phyloP scores from a whole-genome alignment of 2,113 vertebrate species.

The Turnix velox region DNA sequence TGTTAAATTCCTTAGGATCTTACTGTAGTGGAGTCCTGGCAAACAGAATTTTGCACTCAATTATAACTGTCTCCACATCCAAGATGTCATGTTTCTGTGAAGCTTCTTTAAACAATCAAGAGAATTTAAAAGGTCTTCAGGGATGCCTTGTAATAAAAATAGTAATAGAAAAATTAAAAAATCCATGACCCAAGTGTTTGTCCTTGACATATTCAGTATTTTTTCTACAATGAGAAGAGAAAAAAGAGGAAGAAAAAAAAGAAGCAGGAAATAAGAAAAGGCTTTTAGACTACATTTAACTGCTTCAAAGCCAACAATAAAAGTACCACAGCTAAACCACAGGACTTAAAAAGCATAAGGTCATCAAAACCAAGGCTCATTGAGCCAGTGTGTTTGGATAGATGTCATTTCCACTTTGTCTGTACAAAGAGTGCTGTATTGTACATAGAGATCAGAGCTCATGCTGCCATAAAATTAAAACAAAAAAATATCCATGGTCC shows the following conservation, averaged over 20 bases:
- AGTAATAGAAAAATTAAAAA: slow-evolving; percentile 22
- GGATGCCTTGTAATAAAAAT: slow-evolving; percentile 57
- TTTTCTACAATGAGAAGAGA: slow-evolving; percentile 42
- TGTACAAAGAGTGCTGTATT: background rate
- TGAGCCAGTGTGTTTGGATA: slow-evolving; percentile 34
- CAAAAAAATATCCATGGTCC: background rate
- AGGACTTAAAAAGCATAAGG: slow-evolving; percentile 57
- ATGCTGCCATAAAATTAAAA: slow-evolving; percentile 13
- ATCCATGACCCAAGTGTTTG: slow-evolving; percentile 43
- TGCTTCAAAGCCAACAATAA: slow-evolving; percentile 53
- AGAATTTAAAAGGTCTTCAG: slow-evolving; percentile 70
- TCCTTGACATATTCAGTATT: slow-evolving; percentile 54
- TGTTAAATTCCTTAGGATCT: slow-evolving; percentile 40
- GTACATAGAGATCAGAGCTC: background rate
- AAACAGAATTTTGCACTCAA: slow-evolving; percentile 42
- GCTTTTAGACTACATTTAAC: slow-evolving; percentile 54
- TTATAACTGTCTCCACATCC: slow-evolving; percentile 65
- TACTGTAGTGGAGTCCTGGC: slow-evolving; percentile 11
- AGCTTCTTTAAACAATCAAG: slow-evolving; percentile 67
- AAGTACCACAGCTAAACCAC: slow-evolving; percentile 20
- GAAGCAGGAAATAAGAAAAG: slow-evolving; percentile 33
- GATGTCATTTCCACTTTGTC: slow-evolving; percentile 25
- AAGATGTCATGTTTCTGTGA: slow-evolving; percentile 55
- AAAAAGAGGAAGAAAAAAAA: background rate
- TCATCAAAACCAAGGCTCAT: slow-evolving; percentile 53